phyloP scores from a whole-genome alignment of 2,113 vertebrate genomes.

The Limnothrissa miodon region DNA sequence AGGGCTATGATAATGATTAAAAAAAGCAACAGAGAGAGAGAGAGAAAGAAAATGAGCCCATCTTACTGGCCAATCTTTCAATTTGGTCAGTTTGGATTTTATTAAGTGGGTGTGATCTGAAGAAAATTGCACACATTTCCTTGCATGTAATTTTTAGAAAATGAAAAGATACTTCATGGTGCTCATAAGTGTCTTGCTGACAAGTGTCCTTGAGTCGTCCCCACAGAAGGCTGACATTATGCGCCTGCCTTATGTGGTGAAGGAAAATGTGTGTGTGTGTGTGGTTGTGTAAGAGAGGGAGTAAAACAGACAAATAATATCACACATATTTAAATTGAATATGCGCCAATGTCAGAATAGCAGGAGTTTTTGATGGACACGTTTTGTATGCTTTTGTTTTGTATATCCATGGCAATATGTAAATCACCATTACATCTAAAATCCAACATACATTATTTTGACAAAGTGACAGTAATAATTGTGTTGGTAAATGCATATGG shows the following conservation, averaged over 20 bases:
- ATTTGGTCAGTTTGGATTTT: conserved; percentile 19
- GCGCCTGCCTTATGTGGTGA: neutral
- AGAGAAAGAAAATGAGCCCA: neutral
- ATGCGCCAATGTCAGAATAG: neutral
- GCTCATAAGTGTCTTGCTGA: neutral
- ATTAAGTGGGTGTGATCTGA: neutral
- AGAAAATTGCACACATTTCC: conserved; percentile 21
- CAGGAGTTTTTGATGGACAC: neutral
- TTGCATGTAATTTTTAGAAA: conserved; percentile 13
- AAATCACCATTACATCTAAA: neutral
- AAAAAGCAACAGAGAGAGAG: neutral
- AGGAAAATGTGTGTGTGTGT: neutral
- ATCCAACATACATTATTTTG: neutral
- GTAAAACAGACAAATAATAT: neutral
- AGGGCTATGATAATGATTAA: conserved; percentile 9
- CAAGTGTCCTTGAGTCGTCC: neutral
- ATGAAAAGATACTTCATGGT: conserved; percentile 7
- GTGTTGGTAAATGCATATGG: too few relatives aligned
- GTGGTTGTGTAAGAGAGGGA: neutral
- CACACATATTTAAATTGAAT: neutral
- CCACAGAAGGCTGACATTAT: neutral
- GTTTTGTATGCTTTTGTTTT: neutral
- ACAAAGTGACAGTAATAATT: neutral
- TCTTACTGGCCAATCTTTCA: neutral
- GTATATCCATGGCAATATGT: neutral